Percentiles rank a stretch among this genome's conserved stretches.
Conservation (phyloP, 1,140 invertebrate genomes). For the Onthophagus taurus region DNA sequence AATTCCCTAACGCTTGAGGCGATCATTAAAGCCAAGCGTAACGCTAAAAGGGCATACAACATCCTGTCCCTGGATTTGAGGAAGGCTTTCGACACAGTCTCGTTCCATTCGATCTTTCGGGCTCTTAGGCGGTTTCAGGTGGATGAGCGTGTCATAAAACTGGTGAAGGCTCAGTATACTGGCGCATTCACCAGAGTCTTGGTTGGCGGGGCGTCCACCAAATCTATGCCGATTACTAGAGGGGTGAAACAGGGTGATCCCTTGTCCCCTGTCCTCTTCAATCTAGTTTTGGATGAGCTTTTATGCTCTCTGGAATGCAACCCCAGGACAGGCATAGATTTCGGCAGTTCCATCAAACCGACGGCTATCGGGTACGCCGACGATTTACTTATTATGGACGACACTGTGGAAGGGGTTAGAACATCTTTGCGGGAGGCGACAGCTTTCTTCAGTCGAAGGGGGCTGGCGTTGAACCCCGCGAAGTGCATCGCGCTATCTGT, state of each 20-base stretch:
- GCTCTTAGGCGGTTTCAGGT: constrained; percentile 21
- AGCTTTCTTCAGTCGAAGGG: background rate
- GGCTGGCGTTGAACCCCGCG: background rate
- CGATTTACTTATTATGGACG: background rate
- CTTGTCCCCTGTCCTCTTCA: constrained; percentile 39
- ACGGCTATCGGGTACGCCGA: background rate
- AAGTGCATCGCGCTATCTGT: background rate
- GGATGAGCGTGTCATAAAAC: constrained; percentile 15
- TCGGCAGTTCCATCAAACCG: background rate
- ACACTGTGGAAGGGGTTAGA: background rate
- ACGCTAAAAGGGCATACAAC: background rate
- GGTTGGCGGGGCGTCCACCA: constrained; percentile 16
- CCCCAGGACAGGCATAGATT: background rate
- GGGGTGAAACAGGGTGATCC: constrained; percentile 43
- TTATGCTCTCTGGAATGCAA: constrained; percentile 13
- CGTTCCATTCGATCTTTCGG: constrained; percentile 17
- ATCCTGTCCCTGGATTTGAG: background rate
- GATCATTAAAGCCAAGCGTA: background rate
- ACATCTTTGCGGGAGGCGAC: background rate
- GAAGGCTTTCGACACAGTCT: constrained; percentile 2
- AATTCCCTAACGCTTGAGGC: background rate
- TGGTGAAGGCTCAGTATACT: constrained; percentile 19
- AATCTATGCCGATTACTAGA: constrained; percentile 20
- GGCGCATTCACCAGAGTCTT: constrained; percentile 17
- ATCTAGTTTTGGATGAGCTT: constrained; percentile 36